Conservation (phyloP, 2,888 invertebrate species). For the Luperina nickerlii region DNA sequence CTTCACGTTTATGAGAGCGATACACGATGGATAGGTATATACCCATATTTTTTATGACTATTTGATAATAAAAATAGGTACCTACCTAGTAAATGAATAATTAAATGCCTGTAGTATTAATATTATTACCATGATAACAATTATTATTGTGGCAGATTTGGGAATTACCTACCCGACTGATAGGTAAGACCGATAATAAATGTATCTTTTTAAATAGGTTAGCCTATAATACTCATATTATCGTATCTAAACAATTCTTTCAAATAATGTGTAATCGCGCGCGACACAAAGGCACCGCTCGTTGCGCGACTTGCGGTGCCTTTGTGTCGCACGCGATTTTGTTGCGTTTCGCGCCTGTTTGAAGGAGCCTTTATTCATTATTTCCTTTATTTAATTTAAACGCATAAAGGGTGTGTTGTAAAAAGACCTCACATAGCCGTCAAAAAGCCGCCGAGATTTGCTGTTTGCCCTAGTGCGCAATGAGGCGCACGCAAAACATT, state of each 20-base stretch:
- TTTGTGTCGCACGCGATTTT: too few relatives aligned
- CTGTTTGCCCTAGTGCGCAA: too few relatives aligned
- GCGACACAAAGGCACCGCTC: too few relatives aligned
- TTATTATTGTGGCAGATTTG: slow-evolving; percentile 1
- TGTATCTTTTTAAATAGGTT: slow-evolving; percentile 1
- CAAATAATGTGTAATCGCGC: too few relatives aligned
- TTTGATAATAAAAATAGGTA: neutral
- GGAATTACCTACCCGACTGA: slow-evolving; percentile 10
- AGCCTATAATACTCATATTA: slow-evolving; percentile 25
- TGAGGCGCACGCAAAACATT: too few relatives aligned
- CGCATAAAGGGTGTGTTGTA: too few relatives aligned
- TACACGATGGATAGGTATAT: neutral
- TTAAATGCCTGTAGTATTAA: neutral
- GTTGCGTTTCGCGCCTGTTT: too few relatives aligned
- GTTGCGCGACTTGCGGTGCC: too few relatives aligned
- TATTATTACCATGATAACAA: neutral
- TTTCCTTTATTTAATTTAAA: neutral
- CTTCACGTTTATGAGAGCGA: neutral
- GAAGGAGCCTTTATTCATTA: neutral
- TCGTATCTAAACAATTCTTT: slow-evolving; percentile 4
- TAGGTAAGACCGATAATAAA: slow-evolving; percentile 4
- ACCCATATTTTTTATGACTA: neutral
- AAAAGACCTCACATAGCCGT: too few relatives aligned
- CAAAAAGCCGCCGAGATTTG: too few relatives aligned
- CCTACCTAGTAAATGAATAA: neutral